Conservation (phyloP, 2,797 vertebrate genomes). For the Falco novaeseelandiae region DNA sequence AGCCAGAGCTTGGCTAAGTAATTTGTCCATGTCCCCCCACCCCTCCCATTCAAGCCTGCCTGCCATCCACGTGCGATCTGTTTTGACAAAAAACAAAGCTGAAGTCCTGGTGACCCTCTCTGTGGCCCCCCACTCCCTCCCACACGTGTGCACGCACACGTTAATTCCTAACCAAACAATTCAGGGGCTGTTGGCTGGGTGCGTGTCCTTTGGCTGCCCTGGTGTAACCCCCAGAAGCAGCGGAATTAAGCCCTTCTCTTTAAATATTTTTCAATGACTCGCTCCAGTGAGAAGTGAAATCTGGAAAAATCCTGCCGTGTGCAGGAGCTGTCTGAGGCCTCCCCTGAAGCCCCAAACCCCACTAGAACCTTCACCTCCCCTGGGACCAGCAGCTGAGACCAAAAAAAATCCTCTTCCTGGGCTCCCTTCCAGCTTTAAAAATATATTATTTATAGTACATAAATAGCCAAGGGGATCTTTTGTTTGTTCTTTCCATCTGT, state of each 20-base stretch:
- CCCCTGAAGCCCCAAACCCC: not conserved
- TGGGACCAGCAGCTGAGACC: not conserved
- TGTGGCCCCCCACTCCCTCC: not conserved
- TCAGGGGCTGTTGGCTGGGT: constrained; percentile 19
- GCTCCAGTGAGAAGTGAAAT: constrained; percentile 28
- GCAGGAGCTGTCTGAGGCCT: not conserved
- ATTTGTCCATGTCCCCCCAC: not conserved
- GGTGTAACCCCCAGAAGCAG: constrained; percentile 22
- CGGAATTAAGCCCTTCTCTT: constrained; percentile 21
- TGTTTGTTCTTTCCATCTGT: constrained; percentile 43
- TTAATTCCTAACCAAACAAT: constrained; percentile 56
- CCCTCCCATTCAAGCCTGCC: not conserved
- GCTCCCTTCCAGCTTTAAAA: constrained; percentile 36
- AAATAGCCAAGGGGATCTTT: not conserved
- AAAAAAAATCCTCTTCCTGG: constrained; percentile 4
- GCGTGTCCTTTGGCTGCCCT: constrained; percentile 49
- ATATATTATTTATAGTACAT: constrained; percentile 30
- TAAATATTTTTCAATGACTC: constrained; percentile 32
- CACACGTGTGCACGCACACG: not conserved
- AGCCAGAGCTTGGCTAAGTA: not conserved
- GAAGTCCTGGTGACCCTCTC: not conserved
- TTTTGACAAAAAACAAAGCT: constrained; percentile 67
- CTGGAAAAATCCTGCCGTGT: not conserved
- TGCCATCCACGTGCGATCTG: constrained; percentile 34
- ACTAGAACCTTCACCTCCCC: not conserved